Conservation (phyloP, 2,797 vertebrate genomes). For the Hippoglossus hippoglossus region DNA sequence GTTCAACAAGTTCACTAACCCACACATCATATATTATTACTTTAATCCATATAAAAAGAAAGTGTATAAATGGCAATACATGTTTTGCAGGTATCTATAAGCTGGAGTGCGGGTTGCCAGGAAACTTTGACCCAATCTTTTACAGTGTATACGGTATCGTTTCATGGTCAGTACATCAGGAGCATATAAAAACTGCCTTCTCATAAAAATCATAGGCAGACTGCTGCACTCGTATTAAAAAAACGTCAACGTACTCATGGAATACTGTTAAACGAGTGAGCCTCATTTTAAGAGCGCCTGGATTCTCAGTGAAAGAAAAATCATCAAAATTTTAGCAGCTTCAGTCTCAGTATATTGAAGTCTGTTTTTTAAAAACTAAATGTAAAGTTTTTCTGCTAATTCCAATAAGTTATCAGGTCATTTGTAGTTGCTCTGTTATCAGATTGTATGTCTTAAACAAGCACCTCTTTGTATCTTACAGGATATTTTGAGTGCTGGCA, state of each 20-base stretch:
- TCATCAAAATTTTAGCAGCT: too few species aligned
- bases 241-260: not conserved
- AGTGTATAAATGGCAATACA: not conserved
- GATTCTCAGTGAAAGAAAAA: too few species aligned
- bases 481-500: too few species aligned
- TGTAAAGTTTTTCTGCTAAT: not conserved
- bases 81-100: not conserved
- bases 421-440: conserved; percentile 4
- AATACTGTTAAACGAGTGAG: not conserved
- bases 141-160: not conserved
- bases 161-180: not conserved
- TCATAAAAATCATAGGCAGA: not conserved
- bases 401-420: not conserved
- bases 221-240: not conserved
- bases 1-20: not conserved
- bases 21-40: not conserved
- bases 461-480: too few species aligned
- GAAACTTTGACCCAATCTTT: not conserved
- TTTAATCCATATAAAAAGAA: not conserved
- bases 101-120: not conserved
- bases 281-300: not conserved
- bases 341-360: too few species aligned
- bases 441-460: too few species aligned
- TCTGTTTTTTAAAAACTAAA: not conserved
- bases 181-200: not conserved